Conservation (phyloP, 1,140 invertebrate species). For the Varroa destructor region DNA sequence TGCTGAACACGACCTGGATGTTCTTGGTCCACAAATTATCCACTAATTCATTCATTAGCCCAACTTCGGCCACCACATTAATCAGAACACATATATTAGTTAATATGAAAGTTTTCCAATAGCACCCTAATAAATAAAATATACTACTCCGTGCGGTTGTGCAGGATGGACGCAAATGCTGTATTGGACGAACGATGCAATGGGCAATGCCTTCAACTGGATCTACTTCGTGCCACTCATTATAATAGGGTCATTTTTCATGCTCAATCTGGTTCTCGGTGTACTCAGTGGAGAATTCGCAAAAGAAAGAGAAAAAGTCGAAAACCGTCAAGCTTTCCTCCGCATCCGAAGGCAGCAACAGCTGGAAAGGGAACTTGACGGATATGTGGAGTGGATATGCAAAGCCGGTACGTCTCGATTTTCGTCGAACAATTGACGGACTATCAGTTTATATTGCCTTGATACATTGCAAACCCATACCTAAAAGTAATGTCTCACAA, state of each 20-base stretch:
- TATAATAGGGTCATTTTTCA: conserved; percentile 99
- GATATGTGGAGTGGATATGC: conserved; percentile 99
- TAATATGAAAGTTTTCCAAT: no score
- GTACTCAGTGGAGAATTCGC: conserved; percentile 99
- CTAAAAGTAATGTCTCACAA: neutral
- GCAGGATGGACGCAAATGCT: conserved; percentile 52
- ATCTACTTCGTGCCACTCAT: conserved; percentile 99
- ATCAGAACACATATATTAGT: no score
- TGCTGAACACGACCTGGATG: no score
- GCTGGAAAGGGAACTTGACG: conserved; percentile 95
- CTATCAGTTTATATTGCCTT: no score
- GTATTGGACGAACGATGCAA: conserved; percentile 82
- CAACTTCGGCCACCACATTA: no score
- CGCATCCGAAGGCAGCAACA: conserved; percentile 97
- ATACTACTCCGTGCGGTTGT: no score
- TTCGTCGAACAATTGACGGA: neutral
- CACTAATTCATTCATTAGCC: no score
- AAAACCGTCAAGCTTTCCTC: conserved; percentile 98
- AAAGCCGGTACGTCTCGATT: conserved; percentile 70
- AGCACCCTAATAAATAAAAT: no score
- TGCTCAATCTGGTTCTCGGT: conserved; percentile 99
- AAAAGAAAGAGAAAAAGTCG: conserved; percentile 99
- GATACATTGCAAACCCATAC: no score
- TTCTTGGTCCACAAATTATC: no score
- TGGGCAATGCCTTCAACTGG: conserved; percentile 96